Percentiles rank a stretch among this genome's conserved stretches.
phyloP scores from a whole-genome alignment of 2,888 invertebrate genomes.

The Urechis unicinctus region DNA sequence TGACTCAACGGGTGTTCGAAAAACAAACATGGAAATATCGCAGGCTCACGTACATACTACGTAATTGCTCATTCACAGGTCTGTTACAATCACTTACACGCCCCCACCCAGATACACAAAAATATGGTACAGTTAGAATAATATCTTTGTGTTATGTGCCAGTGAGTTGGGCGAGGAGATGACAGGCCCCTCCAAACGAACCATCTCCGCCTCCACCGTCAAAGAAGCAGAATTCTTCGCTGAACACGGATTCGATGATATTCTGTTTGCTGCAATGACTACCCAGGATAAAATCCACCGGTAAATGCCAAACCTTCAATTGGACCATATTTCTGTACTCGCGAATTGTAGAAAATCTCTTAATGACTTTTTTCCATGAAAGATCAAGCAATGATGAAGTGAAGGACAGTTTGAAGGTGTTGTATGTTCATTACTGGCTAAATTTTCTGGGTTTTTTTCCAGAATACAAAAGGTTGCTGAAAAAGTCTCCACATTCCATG shows the following conservation, averaged over 20 bases:
- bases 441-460: slow-evolving; percentile 3
- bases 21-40: too few species aligned
- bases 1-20: too few species aligned
- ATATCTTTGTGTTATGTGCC: too few species aligned
- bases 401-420: too few species aligned
- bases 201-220: slow-evolving; percentile 45
- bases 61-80: too few species aligned
- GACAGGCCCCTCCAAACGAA: slow-evolving; percentile 38
- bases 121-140: neutral
- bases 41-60: too few species aligned
- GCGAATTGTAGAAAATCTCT: too few species aligned
- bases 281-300: slow-evolving; percentile 32
- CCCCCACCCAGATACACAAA: neutral
- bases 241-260: slow-evolving; percentile 48
- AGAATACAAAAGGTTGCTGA: slow-evolving; percentile 25
- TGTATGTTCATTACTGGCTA: too few species aligned
- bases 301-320: slow-evolving; percentile 16
- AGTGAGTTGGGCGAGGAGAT: slow-evolving; percentile 40
- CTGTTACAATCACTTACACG: too few species aligned
- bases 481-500: slow-evolving; percentile 34
- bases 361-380: too few species aligned
- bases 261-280: slow-evolving; percentile 40
- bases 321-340: too few species aligned
- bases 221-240: slow-evolving; percentile 45
- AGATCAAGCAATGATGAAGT: too few species aligned